Evolutionary conservation across 2,113 vertebrate species (phyloP), one percentile per base, ranked within the genome.

Genomic region (Ciconia maguari): DNA sequence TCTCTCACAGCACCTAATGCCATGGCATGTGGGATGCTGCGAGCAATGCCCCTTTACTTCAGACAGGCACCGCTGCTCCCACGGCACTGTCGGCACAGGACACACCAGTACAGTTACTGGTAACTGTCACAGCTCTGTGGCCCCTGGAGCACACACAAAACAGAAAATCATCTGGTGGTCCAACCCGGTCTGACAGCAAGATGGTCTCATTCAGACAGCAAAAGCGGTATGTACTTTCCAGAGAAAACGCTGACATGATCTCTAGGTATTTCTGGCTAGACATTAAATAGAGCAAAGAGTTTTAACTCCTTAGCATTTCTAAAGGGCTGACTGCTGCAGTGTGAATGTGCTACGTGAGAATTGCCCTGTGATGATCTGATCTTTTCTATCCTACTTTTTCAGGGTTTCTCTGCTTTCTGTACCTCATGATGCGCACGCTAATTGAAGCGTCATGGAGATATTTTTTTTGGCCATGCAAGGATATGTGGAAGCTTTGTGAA

Each of bases 391-490:
- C 58, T 26, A n/a, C 62, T 68, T 75, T 70, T 66, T 66, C 81
- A 75, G 81, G 21, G 64, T 89, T 54, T 41, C 44, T 60, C 58
- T n/a, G 41, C 69, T 49, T 58, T 60, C 64, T 17, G 24, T 48
- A 25, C 62, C 57, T 79, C 1, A 1, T 44, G 7, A 3, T 6
- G 16, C 9, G 3, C 16, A 7, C 0, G 0, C 24, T 72, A 62
- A 87, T 34, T 46, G 78, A 65, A 90, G 49, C 11, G 42, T 68
- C 48, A 51, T 0, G 2, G 82, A n/a, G 58, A 18, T 52, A 1
- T 11, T 55, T 77, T 58, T 64, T 64, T 46, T 64, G 44, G 27
- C 54, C 10, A 0, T 46, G 48, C 30, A 34, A 75, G 55, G 61
- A 46, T 74, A 60, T 9, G n/a, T 42, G 44, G 44, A 83, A 41